Base-by-base conservation (phyloP, 1,140 invertebrate species). In the Cydia pomonella region DNA sequence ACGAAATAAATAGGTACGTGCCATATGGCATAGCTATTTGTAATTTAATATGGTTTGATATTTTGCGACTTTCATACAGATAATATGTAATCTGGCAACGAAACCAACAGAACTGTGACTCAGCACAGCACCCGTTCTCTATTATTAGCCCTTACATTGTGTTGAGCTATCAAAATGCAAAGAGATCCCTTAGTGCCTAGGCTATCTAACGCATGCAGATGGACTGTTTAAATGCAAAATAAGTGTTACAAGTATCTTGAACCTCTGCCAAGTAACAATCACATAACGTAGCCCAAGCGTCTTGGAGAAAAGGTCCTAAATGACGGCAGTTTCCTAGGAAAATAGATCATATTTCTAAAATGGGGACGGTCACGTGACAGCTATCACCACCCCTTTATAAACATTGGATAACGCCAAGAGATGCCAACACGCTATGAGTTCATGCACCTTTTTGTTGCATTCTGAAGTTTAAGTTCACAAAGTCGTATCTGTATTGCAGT, bases 221-320 rank as follows among this genome's bases (percentile, higher is more conserved):
- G 84, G 77, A 59, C 82, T 77, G 78, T 81, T 82, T 79, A 84
- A 85, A 91, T 90, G 82, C 87, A 86, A 84, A 90, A 83, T 85
- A 83, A 85, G 86, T 81, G 74, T 81, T 83, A 79, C 80, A 83
- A 75, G 75, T 79, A 72, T 77, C 75, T 88, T 89, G 87, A 85
- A 77, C 77, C 62, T 75, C 75, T 88, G 88, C 89, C 89, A 91
- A 89, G 81, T 73, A 16, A n/a, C 72, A 59, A 78, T 74, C 84
- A 84, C 84, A 84, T 85, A 80, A 84, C 59, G 21, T 59, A 9
- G n/a, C 0, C 18, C 53, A 59, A 59, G 10, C 7, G 6, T 21
- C 21, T 12, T 23, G 18, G 6, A 10, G 53, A 59, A 23, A 59
- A 59, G 53, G 53, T 59, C 18, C 9, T 59, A 59, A 59, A 59